Percentiles rank a stretch among this genome's conserved stretches.
Evolutionary conservation across 2,888 invertebrate species (phyloP).

Genomic region (Marasmarcha lunaedactyla): DNA sequence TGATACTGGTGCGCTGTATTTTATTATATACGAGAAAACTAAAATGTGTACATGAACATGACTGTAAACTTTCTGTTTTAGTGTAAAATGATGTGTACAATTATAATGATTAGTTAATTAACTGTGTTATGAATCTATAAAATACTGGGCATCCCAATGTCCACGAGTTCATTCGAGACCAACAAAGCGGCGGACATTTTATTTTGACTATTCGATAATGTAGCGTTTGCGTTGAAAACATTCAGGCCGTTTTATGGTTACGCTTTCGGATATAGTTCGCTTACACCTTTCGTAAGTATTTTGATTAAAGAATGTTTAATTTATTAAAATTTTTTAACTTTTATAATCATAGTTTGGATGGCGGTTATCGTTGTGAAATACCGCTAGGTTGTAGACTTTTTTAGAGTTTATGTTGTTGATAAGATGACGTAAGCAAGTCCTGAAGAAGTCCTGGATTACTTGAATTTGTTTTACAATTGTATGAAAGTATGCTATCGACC

Average conservation of each 20-base stretch:
- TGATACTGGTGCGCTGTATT: constrained; percentile 51
- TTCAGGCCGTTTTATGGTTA: constrained; percentile 68
- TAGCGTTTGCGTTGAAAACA: constrained; percentile 68
- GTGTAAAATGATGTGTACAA: constrained; percentile 52
- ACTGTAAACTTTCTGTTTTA: constrained; percentile 40
- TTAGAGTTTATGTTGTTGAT: constrained; percentile 49
- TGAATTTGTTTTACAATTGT: constrained; percentile 6
- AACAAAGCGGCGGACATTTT: constrained; percentile 73
- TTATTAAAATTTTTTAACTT: background rate
- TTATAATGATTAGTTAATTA: constrained; percentile 48
- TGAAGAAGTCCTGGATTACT: too few relatives aligned
- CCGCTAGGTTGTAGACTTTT: constrained; percentile 55
- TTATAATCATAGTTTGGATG: constrained; percentile 20
- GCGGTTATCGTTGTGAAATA: constrained; percentile 46
- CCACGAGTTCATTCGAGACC: constrained; percentile 70
- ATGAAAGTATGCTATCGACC: constrained; percentile 53
- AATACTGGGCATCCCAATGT: constrained; percentile 57
- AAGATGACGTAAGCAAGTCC: constrained; percentile 53
- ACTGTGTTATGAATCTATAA: constrained; percentile 38
- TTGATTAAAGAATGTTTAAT: constrained; percentile 1
- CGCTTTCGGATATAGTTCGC: constrained; percentile 62
- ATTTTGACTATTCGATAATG: constrained; percentile 71
- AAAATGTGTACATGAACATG: constrained; percentile 57
- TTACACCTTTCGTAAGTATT: constrained; percentile 65
- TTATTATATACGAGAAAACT: constrained; percentile 40